These are phyloP conservation scores for Zeus faber DNA, from an alignment of 2,113 vertebrate species.

Conservation along the genomic window DNA sequence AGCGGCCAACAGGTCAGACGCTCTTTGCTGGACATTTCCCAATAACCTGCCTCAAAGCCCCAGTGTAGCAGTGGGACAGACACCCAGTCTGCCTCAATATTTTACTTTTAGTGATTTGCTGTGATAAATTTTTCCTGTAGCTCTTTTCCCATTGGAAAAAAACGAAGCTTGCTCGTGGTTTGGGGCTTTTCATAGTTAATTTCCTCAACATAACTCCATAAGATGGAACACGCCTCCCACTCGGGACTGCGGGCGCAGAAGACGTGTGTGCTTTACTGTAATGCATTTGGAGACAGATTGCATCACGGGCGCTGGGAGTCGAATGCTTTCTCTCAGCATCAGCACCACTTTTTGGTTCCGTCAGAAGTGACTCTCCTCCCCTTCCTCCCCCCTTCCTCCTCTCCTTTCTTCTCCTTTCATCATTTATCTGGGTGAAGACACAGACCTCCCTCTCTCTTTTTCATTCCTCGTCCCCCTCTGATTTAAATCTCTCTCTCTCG, in stretches of 20 bases:
- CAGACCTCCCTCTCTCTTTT: background rate
- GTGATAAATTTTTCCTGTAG: background rate
- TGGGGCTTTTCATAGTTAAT: background rate
- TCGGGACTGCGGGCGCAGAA: conserved; percentile 6
- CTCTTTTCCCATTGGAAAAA: too few species aligned
- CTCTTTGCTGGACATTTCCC: too few species aligned
- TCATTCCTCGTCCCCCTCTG: conserved; percentile 20
- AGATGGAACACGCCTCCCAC: background rate
- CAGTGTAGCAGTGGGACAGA: too few species aligned
- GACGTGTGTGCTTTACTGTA: conserved; percentile 16
- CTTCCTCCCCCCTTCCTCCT: conserved; percentile 1
- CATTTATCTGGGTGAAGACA: conserved; percentile 19
- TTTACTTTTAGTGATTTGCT: too few species aligned
- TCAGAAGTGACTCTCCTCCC: conserved; percentile 34
- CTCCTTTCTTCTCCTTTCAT: conserved; percentile 43
- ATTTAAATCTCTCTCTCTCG: conserved; percentile 14
- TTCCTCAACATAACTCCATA: background rate
- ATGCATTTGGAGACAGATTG: conserved; percentile 21
- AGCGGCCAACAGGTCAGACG: too few species aligned
- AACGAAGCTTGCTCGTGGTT: background rate
- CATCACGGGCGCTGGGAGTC: conserved; percentile 25
- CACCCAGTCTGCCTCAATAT: too few species aligned
- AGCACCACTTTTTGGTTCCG: conserved; percentile 34
- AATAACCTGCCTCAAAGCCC: too few species aligned
- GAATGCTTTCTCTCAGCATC: too few species aligned